Conservation (phyloP, 2,113 vertebrate genomes). For the Corvus moneduloides region DNA sequence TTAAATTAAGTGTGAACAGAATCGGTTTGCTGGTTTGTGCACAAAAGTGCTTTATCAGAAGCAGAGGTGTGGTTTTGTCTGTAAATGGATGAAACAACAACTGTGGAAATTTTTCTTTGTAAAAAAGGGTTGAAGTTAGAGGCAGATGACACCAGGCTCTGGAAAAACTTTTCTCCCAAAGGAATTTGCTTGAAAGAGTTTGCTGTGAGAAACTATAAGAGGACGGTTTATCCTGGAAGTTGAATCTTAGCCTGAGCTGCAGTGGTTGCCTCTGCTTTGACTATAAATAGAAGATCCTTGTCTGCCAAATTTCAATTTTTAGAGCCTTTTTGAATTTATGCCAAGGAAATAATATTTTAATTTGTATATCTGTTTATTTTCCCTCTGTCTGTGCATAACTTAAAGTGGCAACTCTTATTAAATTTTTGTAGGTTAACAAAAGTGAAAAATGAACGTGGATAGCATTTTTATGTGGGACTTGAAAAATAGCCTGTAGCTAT, state of each 20-base stretch:
- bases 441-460: neutral
- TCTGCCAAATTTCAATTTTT: slow-evolving; percentile 39
- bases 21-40: neutral
- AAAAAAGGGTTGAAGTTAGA: neutral
- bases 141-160: slow-evolving; percentile 31
- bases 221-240: slow-evolving; percentile 13
- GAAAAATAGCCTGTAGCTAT: neutral
- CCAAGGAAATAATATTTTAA: slow-evolving; percentile 52
- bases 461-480: neutral
- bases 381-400: neutral
- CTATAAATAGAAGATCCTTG: slow-evolving; percentile 51
- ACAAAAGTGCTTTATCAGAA: slow-evolving; percentile 35
- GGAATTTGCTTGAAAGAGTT: slow-evolving; percentile 45
- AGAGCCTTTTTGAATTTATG: slow-evolving; percentile 9
- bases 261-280: neutral
- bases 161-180: slow-evolving; percentile 26
- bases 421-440: neutral
- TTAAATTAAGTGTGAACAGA: slow-evolving; percentile 47
- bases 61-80: slow-evolving; percentile 21
- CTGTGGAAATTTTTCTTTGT: neutral
- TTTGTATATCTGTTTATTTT: slow-evolving; percentile 59
- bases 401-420: neutral
- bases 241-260: neutral
- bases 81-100: neutral
- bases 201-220: slow-evolving; percentile 46